Evolutionary conservation across 2,113 vertebrate species (phyloP).

Genomic region (Nothocercus nigrocapillus): DNA sequence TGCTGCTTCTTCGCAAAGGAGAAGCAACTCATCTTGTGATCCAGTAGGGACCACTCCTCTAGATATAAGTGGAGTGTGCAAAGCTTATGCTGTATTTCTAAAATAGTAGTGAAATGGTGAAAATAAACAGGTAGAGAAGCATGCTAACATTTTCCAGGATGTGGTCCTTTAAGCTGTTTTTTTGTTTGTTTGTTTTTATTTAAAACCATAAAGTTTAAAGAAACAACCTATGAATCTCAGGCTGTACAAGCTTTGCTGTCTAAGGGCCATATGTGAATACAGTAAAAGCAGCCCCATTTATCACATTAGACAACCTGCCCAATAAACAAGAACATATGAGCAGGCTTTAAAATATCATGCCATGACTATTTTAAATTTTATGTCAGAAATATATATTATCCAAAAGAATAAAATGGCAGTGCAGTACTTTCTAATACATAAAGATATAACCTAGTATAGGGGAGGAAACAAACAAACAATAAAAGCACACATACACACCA

Average conservation of each 20-base stretch:
- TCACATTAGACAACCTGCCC: neutral
- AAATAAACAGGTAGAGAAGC: neutral
- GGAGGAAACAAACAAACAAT: neutral
- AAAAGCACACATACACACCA: too few relatives aligned
- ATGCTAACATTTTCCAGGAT: neutral
- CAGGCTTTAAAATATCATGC: neutral
- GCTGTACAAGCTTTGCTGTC: neutral
- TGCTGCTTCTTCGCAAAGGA: too few relatives aligned
- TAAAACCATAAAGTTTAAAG: neutral
- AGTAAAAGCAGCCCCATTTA: neutral
- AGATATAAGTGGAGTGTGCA: too few relatives aligned
- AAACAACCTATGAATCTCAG: neutral
- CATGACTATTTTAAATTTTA: neutral
- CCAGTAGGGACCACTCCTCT: too few relatives aligned
- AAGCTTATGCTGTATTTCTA: too few relatives aligned
- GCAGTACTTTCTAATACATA: neutral
- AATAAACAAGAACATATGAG: neutral
- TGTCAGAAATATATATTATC: neutral
- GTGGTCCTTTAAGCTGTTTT: neutral
- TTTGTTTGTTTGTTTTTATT: neutral
- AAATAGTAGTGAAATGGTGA: too few relatives aligned
- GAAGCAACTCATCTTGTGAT: too few relatives aligned
- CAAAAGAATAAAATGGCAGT: neutral
- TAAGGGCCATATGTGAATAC: neutral
- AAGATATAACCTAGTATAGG: neutral